phyloP scores from a whole-genome alignment of 2,797 vertebrate genomes.

The Oreochromis mossambicus region DNA sequence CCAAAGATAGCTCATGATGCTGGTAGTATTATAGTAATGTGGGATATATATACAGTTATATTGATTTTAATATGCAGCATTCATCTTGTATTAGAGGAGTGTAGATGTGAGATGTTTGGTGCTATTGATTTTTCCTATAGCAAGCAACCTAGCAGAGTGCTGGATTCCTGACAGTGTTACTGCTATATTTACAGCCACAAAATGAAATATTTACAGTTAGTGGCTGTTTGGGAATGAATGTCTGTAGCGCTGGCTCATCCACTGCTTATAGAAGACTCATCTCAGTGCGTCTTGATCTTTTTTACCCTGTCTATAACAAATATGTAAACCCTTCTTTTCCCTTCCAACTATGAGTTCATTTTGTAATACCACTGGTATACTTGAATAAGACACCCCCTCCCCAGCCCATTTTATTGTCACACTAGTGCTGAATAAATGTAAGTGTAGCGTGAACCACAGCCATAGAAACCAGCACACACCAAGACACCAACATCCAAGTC shows the following conservation, averaged over 20 bases:
- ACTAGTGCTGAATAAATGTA: slow-evolving; percentile 23
- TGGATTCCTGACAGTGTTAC: not conserved
- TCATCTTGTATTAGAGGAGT: not conserved
- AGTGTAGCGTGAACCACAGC: slow-evolving; percentile 45
- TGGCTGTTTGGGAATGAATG: slow-evolving; percentile 1
- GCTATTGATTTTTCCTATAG: slow-evolving; percentile 38
- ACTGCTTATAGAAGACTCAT: not conserved
- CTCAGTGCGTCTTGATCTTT: not conserved
- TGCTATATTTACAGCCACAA: not conserved
- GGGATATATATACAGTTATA: not conserved
- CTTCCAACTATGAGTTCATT: not conserved
- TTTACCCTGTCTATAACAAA: not conserved
- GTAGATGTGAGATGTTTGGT: slow-evolving; percentile 14
- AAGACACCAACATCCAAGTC: not conserved
- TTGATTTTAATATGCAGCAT: slow-evolving; percentile 12
- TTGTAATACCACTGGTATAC: slow-evolving; percentile 26
- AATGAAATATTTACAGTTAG: slow-evolving; percentile 19
- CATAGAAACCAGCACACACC: slow-evolving; percentile 25
- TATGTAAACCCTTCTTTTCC: not conserved
- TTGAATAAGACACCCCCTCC: slow-evolving; percentile 29
- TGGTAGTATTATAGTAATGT: not conserved
- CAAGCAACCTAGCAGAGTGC: not conserved
- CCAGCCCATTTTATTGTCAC: not conserved
- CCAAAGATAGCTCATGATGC: slow-evolving; percentile 22
- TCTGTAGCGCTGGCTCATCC: not conserved